A percentile compares a stretch with the other conserved stretches of the same genome.
Evolutionary conservation across 2,113 vertebrate genomes (phyloP).

Genomic region (Crypturellus undulatus): DNA sequence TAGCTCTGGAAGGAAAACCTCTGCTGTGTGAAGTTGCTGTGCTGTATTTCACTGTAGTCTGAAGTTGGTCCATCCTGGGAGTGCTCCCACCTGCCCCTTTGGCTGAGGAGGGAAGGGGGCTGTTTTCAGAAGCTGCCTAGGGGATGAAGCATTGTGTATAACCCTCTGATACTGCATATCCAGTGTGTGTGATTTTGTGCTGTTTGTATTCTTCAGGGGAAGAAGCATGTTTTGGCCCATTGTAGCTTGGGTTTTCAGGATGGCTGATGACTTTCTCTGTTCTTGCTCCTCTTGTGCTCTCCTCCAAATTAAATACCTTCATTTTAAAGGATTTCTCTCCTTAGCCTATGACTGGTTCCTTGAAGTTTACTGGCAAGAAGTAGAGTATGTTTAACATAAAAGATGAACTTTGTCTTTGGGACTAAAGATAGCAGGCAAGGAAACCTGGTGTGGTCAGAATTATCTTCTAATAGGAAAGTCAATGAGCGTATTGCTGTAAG

Average conservation of each 20-base stretch:
- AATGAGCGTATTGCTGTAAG: accelerated
- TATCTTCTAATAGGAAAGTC: not conserved
- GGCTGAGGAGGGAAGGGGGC: not conserved
- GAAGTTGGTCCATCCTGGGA: not conserved
- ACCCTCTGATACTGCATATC: not conserved
- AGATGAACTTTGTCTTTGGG: not conserved
- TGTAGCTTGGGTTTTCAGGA: not conserved
- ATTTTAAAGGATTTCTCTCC: not conserved
- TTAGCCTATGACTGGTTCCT: not conserved
- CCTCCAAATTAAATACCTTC: not conserved
- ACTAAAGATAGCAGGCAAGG: not conserved
- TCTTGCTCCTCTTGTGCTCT: accelerated
- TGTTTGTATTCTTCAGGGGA: not conserved
- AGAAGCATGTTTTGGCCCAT: not conserved
- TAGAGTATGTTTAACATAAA: not conserved
- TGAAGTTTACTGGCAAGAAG: not conserved
- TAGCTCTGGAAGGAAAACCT: not conserved
- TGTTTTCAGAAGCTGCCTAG: not conserved
- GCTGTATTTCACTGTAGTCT: not conserved
- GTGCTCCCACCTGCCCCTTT: not conserved
- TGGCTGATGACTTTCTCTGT: not conserved
- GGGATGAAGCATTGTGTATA: not conserved
- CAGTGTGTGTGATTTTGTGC: not conserved
- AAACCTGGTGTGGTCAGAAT: accelerated
- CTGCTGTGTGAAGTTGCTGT: not conserved